These are phyloP conservation scores for Ochotona princeps DNA, from an alignment of 2,113 vertebrate genomes.

Conservation along the genomic window DNA sequence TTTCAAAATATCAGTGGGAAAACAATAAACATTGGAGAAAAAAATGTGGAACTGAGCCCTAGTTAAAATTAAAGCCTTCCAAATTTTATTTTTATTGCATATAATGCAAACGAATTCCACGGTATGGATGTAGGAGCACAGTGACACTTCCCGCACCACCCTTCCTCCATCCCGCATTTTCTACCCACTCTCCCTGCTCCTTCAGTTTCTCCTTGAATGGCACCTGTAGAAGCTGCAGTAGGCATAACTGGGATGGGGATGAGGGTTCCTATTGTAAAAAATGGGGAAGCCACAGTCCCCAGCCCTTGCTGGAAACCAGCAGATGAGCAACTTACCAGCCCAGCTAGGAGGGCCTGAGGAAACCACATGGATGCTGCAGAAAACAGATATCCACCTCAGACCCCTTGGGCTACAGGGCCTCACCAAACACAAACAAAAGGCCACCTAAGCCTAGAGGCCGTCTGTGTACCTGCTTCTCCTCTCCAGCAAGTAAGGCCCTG, in stretches of 20 bases:
- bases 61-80: not conserved
- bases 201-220: not conserved
- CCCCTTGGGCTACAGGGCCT: not conserved
- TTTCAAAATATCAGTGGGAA: not conserved
- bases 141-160: too few species aligned
- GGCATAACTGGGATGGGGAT: too few species aligned
- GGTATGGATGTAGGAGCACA: too few species aligned
- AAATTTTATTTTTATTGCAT: too few species aligned
- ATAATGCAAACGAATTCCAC: too few species aligned
- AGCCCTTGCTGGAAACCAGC: too few species aligned
- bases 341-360: fast-evolving
- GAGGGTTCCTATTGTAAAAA: not conserved
- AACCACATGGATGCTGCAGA: too few species aligned
- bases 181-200: not conserved
- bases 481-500: not conserved
- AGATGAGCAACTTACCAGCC: fast-evolving
- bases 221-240: not conserved
- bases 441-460: not conserved
- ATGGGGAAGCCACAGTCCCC: not conserved
- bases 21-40: not conserved
- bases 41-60: not conserved
- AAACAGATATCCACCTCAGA: not conserved
- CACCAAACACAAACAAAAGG: too few species aligned
- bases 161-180: too few species aligned
- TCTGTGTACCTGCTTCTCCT: not conserved